Evolutionary conservation across 2,113 vertebrate species (phyloP).

Genomic region (Paradisaea rubra): DNA sequence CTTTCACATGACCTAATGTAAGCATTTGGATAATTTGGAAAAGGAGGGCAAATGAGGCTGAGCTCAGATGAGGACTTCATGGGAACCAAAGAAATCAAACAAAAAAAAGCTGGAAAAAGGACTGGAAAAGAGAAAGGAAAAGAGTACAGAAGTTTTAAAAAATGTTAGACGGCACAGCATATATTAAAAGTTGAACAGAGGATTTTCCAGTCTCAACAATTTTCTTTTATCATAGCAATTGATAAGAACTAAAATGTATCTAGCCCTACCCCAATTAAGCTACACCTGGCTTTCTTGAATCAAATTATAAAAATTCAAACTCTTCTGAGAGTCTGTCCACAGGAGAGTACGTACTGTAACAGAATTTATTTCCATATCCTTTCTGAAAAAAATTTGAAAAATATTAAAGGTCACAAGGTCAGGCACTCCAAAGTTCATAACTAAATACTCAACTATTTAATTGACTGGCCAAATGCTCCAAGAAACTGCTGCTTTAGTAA

Average conservation of each 20-base stretch:
- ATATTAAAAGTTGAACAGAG: background rate
- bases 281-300: background rate
- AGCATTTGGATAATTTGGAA: background rate
- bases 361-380: background rate
- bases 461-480: background rate
- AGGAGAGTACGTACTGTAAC: background rate
- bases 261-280: background rate
- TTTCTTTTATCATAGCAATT: background rate
- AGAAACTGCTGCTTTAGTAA: background rate
- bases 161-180: background rate
- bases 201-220: background rate
- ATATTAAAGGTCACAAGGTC: background rate
- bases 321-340: background rate
- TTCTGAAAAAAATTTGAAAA: background rate
- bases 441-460: background rate
- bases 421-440: background rate
- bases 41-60: background rate
- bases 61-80: background rate
- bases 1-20: background rate
- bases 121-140: background rate
- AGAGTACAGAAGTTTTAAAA: background rate
- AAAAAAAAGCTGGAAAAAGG: background rate
- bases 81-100: background rate
- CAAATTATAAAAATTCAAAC: background rate
- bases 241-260: background rate